Evolutionary conservation across 2,113 vertebrate genomes (phyloP), one percentile per base, ranked within the genome.

Genomic region (Nycticorax nycticorax): DNA sequence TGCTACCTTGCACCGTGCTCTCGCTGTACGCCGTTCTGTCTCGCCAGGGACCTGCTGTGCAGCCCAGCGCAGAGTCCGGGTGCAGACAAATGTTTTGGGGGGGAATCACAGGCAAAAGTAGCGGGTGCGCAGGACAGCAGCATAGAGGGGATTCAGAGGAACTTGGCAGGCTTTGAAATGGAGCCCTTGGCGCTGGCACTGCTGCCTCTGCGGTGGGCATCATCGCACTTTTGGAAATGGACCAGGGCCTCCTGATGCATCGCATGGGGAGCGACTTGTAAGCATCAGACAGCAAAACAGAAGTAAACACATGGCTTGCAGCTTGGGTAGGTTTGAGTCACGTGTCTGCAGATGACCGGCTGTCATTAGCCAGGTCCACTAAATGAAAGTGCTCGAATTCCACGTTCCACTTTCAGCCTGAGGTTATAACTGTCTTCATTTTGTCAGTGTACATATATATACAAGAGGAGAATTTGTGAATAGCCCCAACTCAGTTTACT

Each of bases 51-150:
- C 17, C 47, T 50, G 16, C 71, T 33, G 19, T 10, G 60, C 35
- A 26, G 56, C 48, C 52, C 66, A 0, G 2, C 43, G 55, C 50
- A 66, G 20, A 66, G 33, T 3, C 37, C 6, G 7, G 19, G 22
- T 3, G 2, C 48, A 57, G 53, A 12, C 21, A 7, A 64, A 24
- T 0, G 0, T 0, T 0, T 62, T 6, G 24, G 23, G 10, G 50
- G 15, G 33, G 5, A 11, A 56, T 4, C 3, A 0, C 30, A 12
- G 12, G 3, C 21, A 69, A 50, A 45, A 66, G 15, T 1, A 48
- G 9, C 5, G 11, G 19, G 35, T 39, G 11, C 19, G 22, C 10
- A 3, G 21, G 27, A 16, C 26, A 57, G 12, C 16, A 14, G 19
- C 0, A 0, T 6, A n/a, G 32, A 79, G 39, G 10, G 21, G 3